Evolutionary conservation across 2,888 invertebrate genomes (phyloP).

Genomic region (Flexamia atlantica): DNA sequence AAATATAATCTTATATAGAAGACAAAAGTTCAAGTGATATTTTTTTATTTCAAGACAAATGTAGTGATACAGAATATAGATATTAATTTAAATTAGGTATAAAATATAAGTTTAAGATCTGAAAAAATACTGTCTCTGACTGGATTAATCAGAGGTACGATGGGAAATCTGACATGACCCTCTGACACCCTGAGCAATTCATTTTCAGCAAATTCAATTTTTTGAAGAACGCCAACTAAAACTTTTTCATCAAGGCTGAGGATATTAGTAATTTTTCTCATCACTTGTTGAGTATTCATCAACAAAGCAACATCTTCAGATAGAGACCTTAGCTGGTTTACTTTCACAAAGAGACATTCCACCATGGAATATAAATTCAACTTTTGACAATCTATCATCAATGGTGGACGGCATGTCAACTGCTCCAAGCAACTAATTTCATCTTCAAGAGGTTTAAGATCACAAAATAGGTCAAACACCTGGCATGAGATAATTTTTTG

Average conservation of each 20-base stretch:
- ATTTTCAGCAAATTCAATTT: constrained; percentile 34
- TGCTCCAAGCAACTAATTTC: constrained; percentile 15
- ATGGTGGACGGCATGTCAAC: background rate
- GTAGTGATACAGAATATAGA: too few relatives aligned
- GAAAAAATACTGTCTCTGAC: background rate
- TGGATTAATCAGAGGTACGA: background rate
- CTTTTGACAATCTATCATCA: background rate
- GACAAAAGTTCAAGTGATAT: too few relatives aligned
- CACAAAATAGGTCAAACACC: constrained; percentile 18
- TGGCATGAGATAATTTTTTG: background rate
- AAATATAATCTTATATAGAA: too few relatives aligned
- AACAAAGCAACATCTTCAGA: constrained; percentile 26
- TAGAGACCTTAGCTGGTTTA: constrained; percentile 9
- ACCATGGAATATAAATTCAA: background rate
- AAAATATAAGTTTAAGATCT: too few relatives aligned
- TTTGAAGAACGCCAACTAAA: constrained; percentile 1
- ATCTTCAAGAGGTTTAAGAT: constrained; percentile 22
- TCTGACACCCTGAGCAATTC: background rate
- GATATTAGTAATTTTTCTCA: constrained; percentile 20
- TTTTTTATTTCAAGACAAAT: too few relatives aligned
- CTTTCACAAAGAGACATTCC: constrained; percentile 10
- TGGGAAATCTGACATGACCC: background rate
- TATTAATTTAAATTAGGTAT: too few relatives aligned
- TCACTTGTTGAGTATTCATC: constrained; percentile 14
- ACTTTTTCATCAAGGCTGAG: constrained; percentile 26